Evolutionary conservation across 2,113 vertebrate genomes (phyloP).

Genomic region (Glaucidium brasilianum): DNA sequence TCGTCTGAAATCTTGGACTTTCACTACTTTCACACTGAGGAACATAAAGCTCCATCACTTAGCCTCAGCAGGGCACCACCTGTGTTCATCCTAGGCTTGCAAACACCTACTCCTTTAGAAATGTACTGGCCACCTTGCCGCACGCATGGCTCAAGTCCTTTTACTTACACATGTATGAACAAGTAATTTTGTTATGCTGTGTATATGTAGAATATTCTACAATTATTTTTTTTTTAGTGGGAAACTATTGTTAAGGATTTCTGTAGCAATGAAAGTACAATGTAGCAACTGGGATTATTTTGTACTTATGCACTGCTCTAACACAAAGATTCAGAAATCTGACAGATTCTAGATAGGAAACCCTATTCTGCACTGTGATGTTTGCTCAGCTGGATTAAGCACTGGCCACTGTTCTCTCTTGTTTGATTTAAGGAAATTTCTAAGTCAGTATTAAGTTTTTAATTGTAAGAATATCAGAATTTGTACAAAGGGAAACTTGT

Average conservation of each 20-base stretch:
- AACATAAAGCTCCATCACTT: neutral
- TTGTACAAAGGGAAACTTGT: neutral
- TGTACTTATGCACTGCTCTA: neutral
- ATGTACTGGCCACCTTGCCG: neutral
- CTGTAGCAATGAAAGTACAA: neutral
- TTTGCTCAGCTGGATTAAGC: neutral
- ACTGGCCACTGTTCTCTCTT: accelerated
- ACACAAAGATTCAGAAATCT: neutral
- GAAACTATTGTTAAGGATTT: neutral
- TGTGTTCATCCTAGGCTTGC: neutral
- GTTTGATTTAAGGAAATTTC: neutral
- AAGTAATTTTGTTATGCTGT: neutral
- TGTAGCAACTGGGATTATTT: neutral
- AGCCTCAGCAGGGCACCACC: accelerated
- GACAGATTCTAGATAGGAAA: neutral
- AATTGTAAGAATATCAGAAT: neutral
- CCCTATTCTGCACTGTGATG: neutral
- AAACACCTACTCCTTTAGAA: neutral
- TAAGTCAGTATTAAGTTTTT: neutral
- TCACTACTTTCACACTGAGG: neutral
- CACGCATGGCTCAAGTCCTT: neutral
- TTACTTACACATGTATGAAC: neutral
- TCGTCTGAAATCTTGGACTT: neutral
- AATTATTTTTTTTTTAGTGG: neutral
- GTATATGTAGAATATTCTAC: neutral